phyloP scores from a whole-genome alignment of 2,113 vertebrate species.

The Oreamnos americanus region DNA sequence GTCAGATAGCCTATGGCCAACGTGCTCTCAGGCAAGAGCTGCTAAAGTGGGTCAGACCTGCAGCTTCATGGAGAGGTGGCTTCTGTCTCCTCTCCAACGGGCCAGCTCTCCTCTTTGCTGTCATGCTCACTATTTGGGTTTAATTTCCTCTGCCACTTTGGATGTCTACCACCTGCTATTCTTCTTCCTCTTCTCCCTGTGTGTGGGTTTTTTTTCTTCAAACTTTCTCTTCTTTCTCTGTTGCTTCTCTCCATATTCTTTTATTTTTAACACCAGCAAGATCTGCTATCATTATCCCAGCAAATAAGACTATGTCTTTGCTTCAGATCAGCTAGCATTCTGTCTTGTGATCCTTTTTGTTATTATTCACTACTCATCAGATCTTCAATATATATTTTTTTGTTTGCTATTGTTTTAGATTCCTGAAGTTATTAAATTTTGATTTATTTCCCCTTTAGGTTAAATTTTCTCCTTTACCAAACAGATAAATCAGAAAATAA shows the following conservation, averaged over 20 bases:
- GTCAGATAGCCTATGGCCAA: accelerated
- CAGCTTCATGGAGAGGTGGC: neutral
- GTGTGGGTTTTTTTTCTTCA: neutral
- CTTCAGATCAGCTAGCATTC: neutral
- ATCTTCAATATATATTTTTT: neutral
- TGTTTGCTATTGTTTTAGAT: conserved; percentile 12
- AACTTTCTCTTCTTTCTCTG: neutral
- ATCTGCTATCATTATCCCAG: neutral
- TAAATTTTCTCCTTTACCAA: conserved; percentile 36
- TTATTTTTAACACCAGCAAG: neutral
- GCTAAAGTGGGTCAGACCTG: neutral
- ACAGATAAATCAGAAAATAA: conserved; percentile 45
- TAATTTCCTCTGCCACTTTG: neutral
- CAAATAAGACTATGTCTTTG: neutral
- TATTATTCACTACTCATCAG: neutral
- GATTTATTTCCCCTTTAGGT: conserved; percentile 27
- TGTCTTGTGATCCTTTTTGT: neutral
- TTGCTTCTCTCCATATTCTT: neutral
- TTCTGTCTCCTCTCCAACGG: neutral
- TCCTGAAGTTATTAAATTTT: conserved; percentile 37
- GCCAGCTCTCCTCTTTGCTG: neutral
- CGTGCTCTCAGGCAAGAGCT: neutral
- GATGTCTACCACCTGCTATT: neutral
- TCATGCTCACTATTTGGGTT: neutral
- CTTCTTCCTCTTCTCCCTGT: neutral